These are phyloP conservation scores for Cassiopea xamachana DNA, from an alignment of 30 jellyfish, hydroid and myxozoan species.

Conservation along the genomic window DNA sequence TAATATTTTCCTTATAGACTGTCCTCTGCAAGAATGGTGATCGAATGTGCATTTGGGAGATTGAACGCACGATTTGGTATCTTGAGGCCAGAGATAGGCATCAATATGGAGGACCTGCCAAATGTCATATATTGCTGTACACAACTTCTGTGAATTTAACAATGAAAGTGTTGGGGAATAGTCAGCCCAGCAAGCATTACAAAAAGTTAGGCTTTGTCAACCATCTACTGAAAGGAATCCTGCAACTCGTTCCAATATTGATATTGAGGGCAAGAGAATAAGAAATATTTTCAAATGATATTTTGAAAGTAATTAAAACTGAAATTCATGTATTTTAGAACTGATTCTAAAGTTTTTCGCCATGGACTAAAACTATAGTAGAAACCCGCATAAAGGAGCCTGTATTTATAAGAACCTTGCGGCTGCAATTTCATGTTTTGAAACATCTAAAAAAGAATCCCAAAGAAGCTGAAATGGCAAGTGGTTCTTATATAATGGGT, in stretches of 20 bases:
- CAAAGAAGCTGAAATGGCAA: too few relatives aligned
- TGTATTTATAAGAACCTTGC: too few relatives aligned
- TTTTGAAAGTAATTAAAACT: neutral
- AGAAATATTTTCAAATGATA: neutral
- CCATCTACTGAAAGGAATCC: neutral
- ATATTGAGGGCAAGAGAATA: neutral
- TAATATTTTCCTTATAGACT: constrained; percentile 48
- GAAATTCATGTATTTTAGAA: neutral
- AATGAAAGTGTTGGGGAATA: constrained; percentile 7
- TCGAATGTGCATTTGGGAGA: constrained; percentile 83
- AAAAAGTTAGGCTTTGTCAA: neutral
- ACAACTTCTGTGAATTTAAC: constrained; percentile 60
- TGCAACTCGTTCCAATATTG: neutral
- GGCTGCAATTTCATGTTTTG: too few relatives aligned
- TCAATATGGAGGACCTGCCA: constrained; percentile 36
- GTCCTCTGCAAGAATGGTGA: constrained; percentile 78
- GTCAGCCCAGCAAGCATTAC: neutral
- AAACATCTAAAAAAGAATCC: too few relatives aligned
- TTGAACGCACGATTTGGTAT: constrained; percentile 72
- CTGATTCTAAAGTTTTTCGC: neutral
- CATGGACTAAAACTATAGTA: neutral
- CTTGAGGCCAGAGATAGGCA: constrained; percentile 64
- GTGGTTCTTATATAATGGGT: too few relatives aligned
- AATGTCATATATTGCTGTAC: constrained; percentile 59
- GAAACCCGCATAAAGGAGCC: too few relatives aligned